Conservation (phyloP, 2,797 vertebrate genomes). For the Muscicapa comitata region DNA sequence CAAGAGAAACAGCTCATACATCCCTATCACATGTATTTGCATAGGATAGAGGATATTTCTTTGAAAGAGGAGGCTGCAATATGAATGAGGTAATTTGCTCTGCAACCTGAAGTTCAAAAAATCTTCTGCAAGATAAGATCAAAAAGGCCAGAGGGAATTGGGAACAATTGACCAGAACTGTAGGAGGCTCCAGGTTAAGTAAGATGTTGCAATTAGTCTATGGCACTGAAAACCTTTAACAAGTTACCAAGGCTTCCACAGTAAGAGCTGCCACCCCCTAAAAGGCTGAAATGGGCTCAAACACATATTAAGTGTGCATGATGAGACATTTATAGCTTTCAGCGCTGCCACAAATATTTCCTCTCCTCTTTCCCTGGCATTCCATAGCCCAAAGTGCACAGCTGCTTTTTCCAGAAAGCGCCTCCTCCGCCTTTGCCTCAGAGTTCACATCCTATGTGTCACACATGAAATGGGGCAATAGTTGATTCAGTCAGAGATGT, state of each 20-base stretch:
- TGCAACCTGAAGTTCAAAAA: constrained; percentile 1
- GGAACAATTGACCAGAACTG: neutral
- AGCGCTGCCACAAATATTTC: constrained; percentile 57
- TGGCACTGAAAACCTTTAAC: neutral
- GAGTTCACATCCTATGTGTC: neutral
- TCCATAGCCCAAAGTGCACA: neutral
- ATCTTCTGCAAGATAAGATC: neutral
- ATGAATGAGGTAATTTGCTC: constrained; percentile 26
- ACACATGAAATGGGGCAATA: neutral
- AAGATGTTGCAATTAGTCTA: neutral
- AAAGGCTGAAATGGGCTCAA: constrained; percentile 43
- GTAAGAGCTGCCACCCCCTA: constrained; percentile 11
- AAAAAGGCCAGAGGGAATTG: constrained; percentile 1
- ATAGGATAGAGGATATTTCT: constrained; percentile 26
- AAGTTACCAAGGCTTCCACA: neutral
- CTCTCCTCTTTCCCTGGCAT: constrained; percentile 36
- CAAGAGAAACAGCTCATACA: neutral
- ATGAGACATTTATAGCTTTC: constrained; percentile 63
- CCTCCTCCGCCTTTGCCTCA: neutral
- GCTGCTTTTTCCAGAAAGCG: constrained; percentile 25
- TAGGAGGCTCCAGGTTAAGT: neutral
- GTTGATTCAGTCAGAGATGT: neutral
- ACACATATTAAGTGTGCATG: constrained; percentile 50
- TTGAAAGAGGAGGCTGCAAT: constrained; percentile 27
- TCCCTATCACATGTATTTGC: neutral